phyloP scores from a whole-genome alignment of 2,888 invertebrate species.

The Drosophila peninsularis region DNA sequence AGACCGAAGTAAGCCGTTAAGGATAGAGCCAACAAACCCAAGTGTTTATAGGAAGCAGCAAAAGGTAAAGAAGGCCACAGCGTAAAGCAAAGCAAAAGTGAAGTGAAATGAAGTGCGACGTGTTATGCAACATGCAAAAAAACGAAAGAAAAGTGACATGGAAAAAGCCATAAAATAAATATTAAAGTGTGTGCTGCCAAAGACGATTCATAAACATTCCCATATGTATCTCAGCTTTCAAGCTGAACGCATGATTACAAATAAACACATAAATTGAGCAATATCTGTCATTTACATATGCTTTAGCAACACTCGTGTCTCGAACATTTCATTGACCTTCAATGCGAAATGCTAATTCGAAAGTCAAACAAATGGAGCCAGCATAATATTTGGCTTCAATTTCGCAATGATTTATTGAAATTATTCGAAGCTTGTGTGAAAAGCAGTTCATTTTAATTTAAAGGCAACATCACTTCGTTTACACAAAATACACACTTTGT shows the following conservation, averaged over 20 bases:
- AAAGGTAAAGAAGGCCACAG: constrained; percentile 68
- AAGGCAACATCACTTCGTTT: constrained; percentile 24
- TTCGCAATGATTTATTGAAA: constrained; percentile 22
- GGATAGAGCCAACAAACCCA: constrained; percentile 60
- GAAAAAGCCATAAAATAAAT: constrained; percentile 24
- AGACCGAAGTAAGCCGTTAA: constrained; percentile 47
- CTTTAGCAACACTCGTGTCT: constrained; percentile 50
- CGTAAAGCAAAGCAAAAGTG: constrained; percentile 39
- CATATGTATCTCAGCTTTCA: background rate
- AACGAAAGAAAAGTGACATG: constrained; percentile 35
- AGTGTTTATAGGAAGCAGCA: constrained; percentile 71
- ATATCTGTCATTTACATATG: constrained; percentile 52
- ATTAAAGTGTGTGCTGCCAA: constrained; percentile 18
- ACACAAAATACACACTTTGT: constrained; percentile 30
- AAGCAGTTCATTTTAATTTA: constrained; percentile 15
- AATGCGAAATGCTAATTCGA: constrained; percentile 56
- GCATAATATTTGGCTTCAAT: constrained; percentile 18
- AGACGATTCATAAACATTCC: background rate
- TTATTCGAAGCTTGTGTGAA: background rate
- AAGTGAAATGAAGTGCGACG: constrained; percentile 69
- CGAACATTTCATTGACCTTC: constrained; percentile 75
- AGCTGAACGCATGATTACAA: constrained; percentile 21
- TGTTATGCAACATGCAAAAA: constrained; percentile 59
- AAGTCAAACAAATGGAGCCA: constrained; percentile 47
- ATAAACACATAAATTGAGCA: constrained; percentile 41